phyloP scores from a whole-genome alignment of 92 coral and sea anemone species.

The Actinernus sp. region DNA sequence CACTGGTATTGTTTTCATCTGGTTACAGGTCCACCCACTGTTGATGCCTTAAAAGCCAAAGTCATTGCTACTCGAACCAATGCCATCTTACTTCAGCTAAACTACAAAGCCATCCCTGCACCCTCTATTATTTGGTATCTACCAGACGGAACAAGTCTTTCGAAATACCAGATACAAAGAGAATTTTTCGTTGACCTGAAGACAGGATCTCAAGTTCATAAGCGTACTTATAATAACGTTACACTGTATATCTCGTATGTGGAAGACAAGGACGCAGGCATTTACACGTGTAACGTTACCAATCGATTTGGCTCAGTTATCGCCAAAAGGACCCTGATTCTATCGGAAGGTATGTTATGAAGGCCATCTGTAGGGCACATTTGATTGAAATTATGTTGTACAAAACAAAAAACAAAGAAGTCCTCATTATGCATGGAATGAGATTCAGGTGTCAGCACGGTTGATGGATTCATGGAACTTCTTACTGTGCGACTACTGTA shows the following conservation, averaged over 20 bases:
- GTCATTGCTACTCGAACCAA: too few relatives aligned
- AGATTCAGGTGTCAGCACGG: too few relatives aligned
- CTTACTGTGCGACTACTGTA: too few relatives aligned
- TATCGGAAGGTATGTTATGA: slow-evolving; percentile 1
- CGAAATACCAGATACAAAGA: background rate
- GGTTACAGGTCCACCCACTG: too few relatives aligned
- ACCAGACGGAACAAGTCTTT: background rate
- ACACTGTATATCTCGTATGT: slow-evolving; percentile 9
- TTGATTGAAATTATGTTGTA: too few relatives aligned
- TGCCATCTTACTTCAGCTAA: slow-evolving; percentile 1
- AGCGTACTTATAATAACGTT: background rate
- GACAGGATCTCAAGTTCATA: background rate
- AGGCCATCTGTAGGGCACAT: too few relatives aligned
- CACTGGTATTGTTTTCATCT: too few relatives aligned
- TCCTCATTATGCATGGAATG: too few relatives aligned
- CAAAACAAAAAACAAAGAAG: too few relatives aligned
- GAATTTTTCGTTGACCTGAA: background rate
- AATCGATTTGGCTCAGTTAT: background rate
- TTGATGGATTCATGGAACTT: too few relatives aligned
- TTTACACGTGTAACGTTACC: background rate
- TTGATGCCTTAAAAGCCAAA: too few relatives aligned
- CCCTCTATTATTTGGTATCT: slow-evolving; percentile 23
- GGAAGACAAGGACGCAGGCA: background rate
- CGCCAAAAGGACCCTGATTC: background rate
- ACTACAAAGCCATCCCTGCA: slow-evolving; percentile 7